phyloP scores from a whole-genome alignment of 2,113 vertebrate species.

The Taurulus bubalis region DNA sequence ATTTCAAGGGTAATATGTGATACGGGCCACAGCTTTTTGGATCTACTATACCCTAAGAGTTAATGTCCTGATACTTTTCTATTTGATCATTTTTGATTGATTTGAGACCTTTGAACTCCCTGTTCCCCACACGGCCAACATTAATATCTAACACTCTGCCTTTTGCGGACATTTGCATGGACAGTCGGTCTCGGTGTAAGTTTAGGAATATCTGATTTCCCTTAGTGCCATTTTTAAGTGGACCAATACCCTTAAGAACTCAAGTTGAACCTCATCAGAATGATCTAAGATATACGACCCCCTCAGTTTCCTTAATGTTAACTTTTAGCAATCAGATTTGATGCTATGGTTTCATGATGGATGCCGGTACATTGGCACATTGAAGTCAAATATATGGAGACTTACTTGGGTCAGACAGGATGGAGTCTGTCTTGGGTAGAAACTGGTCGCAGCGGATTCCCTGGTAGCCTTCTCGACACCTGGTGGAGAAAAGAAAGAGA shows the following conservation, averaged over 20 bases:
- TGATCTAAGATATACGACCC: background rate
- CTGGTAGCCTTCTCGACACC: slow-evolving; percentile 99
- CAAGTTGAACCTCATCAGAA: background rate
- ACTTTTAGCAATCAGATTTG: background rate
- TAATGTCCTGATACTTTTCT: background rate
- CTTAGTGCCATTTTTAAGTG: background rate
- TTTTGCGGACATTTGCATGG: fast-evolving
- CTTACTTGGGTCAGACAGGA: slow-evolving; percentile 98
- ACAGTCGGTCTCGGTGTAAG: background rate
- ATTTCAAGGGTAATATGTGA: background rate
- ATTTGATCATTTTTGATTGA: background rate
- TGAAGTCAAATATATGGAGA: slow-evolving; percentile 13
- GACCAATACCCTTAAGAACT: background rate
- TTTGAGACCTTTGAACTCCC: background rate
- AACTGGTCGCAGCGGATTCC: slow-evolving; percentile 99
- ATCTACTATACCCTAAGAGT: background rate
- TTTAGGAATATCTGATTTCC: background rate
- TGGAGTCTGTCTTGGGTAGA: slow-evolving; percentile 98
- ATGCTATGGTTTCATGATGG: background rate
- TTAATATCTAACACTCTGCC: background rate
- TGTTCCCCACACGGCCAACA: background rate
- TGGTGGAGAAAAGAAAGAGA: slow-evolving; percentile 64
- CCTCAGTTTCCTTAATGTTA: background rate
- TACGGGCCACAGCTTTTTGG: background rate
- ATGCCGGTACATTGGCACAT: background rate